Evolutionary conservation across 2,113 vertebrate species (phyloP), one percentile per base, ranked within the genome.

Genomic region (Hyaena hyaena): DNA sequence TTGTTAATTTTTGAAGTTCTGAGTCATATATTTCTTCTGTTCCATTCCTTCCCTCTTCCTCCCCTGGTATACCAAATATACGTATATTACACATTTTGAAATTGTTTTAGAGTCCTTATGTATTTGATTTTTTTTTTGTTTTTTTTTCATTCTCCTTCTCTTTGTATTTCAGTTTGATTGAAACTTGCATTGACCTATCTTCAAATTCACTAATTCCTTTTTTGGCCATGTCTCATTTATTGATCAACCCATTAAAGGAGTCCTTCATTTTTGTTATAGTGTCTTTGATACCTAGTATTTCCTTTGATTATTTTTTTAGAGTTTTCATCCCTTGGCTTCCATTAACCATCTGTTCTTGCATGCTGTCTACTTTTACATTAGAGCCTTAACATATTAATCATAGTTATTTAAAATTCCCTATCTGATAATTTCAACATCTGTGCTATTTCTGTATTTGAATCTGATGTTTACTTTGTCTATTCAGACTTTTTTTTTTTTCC

Each of bases 331-430:
- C 58, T 43, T 26, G 35, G 24, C 50, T 76, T 50, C 35, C 50
- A 82, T 66, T 89, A 90, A 43, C 84, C 73, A 94, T 96, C 77
- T 91, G 86, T 48, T 95, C 45, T 71, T 95, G 3, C 76, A 91
- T 88, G 82, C 86, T 96, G 55, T 39, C 71, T 96, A 33, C 69
- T 90, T 95, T 85, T 90, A 58, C 43, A 85, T 66, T 81, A 96
- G 8, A 84, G 58, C 6, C 39, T 92, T 88, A 76, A 93, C 26
- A 24, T 85, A 93, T 96, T 96, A 85, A 96, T 96, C 65, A 96
- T 50, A 94, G 61, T 68, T 94, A 88, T 88, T 93, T 95, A 81
- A 93, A 95, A 95, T 81, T 93, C 65, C 50, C n/a, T 74, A 28
- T 90, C 15, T 89, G 39, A 87, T 94, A n/a, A 90, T 79, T 97